phyloP scores from a whole-genome alignment of 2,113 vertebrate species.

The Tetraodon nigroviridis region DNA sequence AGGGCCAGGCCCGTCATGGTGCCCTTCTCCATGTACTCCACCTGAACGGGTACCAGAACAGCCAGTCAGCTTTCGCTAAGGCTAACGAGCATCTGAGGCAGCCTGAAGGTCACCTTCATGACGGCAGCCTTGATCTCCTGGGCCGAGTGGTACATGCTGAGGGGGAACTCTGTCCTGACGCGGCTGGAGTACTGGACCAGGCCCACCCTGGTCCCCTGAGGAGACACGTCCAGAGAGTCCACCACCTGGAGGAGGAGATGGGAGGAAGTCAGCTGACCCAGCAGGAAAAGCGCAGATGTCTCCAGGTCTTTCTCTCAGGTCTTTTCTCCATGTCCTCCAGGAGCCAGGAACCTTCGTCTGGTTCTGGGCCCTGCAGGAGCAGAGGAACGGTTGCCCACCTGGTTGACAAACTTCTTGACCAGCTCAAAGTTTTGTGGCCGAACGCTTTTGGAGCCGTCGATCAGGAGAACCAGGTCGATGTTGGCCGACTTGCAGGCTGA shows the following conservation, averaged over 20 bases:
- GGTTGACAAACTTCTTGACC: conserved; percentile 95
- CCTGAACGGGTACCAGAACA: conserved; percentile 24
- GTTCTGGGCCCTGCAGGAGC: too few relatives aligned
- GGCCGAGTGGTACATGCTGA: conserved; percentile 82
- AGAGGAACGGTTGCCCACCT: conserved; percentile 58
- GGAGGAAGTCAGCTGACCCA: too few relatives aligned
- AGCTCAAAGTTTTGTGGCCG: conserved; percentile 95
- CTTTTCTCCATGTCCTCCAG: too few relatives aligned
- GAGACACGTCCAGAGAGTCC: conserved; percentile 89
- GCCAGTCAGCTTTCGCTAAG: background rate
- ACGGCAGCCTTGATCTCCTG: conserved; percentile 90
- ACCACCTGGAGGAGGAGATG: conserved; percentile 70
- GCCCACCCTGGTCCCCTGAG: conserved; percentile 84
- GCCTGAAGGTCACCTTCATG: conserved; percentile 63
- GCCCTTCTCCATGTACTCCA: conserved; percentile 98
- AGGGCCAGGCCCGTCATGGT: conserved; percentile 95
- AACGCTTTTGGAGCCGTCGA: conserved; percentile 95
- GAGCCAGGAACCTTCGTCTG: too few relatives aligned
- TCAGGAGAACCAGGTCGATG: conserved; percentile 89
- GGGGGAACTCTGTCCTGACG: conserved; percentile 91
- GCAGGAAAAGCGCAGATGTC: too few relatives aligned
- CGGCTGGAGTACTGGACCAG: conserved; percentile 95
- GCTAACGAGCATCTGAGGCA: too few relatives aligned
- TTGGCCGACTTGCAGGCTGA: conserved; percentile 85
- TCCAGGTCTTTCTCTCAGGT: too few relatives aligned